Conservation (phyloP, 2,888 invertebrate species). For the Lycocerus yunnanus region DNA sequence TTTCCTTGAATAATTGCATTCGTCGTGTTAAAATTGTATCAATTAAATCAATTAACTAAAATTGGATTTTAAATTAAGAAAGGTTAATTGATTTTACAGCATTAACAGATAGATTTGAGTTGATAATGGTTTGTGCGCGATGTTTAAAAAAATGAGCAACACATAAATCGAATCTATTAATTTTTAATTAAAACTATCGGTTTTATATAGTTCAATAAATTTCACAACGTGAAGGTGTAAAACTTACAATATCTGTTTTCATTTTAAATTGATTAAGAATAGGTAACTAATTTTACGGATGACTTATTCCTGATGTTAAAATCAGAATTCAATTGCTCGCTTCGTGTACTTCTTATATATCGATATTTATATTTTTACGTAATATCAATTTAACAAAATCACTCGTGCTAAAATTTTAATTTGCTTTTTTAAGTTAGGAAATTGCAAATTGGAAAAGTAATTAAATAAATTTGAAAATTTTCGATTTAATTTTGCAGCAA, state of each 20-base stretch:
- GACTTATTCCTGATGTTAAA: constrained; percentile 38
- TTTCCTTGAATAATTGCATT: constrained; percentile 43
- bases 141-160: not conserved
- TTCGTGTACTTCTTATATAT: constrained; percentile 22
- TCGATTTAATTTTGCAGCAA: not conserved
- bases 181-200: not conserved
- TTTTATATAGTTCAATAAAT: not conserved
- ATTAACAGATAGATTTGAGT: constrained; percentile 11
- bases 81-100: constrained; percentile 42
- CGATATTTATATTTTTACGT: constrained; percentile 26
- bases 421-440: not conserved
- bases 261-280: constrained; percentile 45
- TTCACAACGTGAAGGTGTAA: not conserved
- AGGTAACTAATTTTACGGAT: constrained; percentile 46
- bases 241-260: constrained; percentile 9
- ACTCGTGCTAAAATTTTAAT: constrained; percentile 29
- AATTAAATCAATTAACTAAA: constrained; percentile 37
- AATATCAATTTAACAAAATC: constrained; percentile 25
- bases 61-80: constrained; percentile 44
- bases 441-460: not conserved
- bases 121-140: not conserved
- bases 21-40: constrained; percentile 44
- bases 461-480: not conserved
- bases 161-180: not conserved
- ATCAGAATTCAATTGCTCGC: constrained; percentile 33